These are phyloP conservation scores for Pollenia amentaria DNA, from an alignment of 2,888 invertebrate genomes.

Conservation along the genomic window DNA sequence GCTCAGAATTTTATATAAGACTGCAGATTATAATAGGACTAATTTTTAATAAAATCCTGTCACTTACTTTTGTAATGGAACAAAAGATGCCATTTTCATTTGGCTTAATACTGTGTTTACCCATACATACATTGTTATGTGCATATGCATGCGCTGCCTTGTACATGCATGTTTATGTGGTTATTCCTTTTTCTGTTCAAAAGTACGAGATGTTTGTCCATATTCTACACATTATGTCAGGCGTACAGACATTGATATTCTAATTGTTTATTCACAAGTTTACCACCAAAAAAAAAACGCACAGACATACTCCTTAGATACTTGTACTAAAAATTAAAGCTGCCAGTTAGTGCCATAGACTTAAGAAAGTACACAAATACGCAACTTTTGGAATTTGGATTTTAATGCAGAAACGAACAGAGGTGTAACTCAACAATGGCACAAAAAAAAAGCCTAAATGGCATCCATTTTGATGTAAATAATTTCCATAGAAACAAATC, in stretches of 20 bases:
- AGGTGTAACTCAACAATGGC: slow-evolving; percentile 22
- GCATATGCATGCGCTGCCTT: not conserved
- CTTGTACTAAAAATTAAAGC: slow-evolving; percentile 38
- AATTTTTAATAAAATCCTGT: too few species aligned
- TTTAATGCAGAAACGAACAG: not conserved
- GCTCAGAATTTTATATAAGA: too few species aligned
- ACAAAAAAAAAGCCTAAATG: not conserved
- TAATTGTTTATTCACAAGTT: slow-evolving; percentile 48
- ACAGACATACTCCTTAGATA: slow-evolving; percentile 21
- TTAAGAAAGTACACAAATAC: not conserved
- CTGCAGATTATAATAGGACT: too few species aligned
- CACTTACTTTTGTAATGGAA: too few species aligned
- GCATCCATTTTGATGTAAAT: slow-evolving; percentile 20
- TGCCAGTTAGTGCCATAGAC: slow-evolving; percentile 18
- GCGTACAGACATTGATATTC: slow-evolving; percentile 4
- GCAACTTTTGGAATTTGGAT: too few species aligned
- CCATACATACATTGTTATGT: not conserved
- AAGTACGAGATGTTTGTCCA: slow-evolving; percentile 10
- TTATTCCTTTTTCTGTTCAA: not conserved
- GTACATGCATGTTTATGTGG: not conserved
- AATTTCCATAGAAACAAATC: slow-evolving; percentile 36
- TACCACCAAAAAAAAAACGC: slow-evolving; percentile 18
- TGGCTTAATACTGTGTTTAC: not conserved
- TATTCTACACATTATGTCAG: slow-evolving; percentile 10
- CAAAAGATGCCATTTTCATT: too few species aligned